Percentiles rank a stretch among this genome's conserved stretches.
phyloP scores from a whole-genome alignment of 2,888 invertebrate species.

The Brachyptera risi region DNA sequence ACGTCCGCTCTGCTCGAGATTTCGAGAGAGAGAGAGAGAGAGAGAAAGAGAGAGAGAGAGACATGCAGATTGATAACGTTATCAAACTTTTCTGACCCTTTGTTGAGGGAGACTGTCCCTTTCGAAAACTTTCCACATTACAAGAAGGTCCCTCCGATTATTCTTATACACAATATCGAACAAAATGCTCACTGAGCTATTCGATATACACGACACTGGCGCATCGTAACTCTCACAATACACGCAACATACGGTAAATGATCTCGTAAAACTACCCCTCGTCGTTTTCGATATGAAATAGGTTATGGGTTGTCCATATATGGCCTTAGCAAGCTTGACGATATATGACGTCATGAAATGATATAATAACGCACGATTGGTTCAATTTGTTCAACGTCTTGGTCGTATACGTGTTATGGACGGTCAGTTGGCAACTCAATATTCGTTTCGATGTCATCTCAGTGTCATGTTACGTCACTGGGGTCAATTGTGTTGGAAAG shows the following conservation, averaged over 20 bases:
- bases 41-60: no score
- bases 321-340: no score
- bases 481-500: no score
- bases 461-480: no score
- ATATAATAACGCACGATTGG: no score
- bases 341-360: no score
- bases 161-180: neutral
- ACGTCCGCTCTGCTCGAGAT: no score
- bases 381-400: neutral
- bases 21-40: no score
- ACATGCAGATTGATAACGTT: neutral
- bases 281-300: neutral
- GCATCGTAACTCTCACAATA: constrained; percentile 2
- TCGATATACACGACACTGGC: constrained; percentile 3
- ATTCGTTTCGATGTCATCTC: no score
- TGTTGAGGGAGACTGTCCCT: neutral
- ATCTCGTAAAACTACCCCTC: neutral
- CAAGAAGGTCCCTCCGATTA: no score
- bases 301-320: neutral
- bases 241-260: neutral
- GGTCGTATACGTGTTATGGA: no score
- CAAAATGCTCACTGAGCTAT: neutral
- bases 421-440: no score
- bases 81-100: neutral
- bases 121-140: neutral